These are phyloP conservation scores for Benthosema pterotum DNA, from an alignment of 2,797 vertebrate species.

Conservation along the genomic window DNA sequence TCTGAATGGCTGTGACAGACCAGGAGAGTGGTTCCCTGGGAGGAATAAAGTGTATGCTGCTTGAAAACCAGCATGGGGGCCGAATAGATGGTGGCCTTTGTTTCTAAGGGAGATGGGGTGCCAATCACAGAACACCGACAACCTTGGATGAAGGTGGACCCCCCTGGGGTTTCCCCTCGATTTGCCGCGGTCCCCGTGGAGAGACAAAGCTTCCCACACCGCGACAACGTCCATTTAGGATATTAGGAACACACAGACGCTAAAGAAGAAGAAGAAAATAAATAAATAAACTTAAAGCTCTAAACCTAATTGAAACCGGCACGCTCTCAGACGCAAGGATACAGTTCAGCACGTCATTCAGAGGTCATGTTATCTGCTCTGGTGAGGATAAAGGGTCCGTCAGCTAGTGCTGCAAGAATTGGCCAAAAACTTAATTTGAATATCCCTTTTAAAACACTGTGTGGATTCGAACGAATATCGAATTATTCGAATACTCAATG, in stretches of 20 bases:
- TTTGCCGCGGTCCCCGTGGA: slow-evolving; percentile 34
- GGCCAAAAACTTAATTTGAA: too few species aligned
- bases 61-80: slow-evolving; percentile 12
- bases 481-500: too few species aligned
- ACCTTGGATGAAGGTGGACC: slow-evolving; percentile 40
- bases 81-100: slow-evolving; percentile 56
- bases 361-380: background rate
- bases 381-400: background rate
- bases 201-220: too few species aligned
- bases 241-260: too few species aligned
- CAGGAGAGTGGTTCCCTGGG: background rate
- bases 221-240: too few species aligned
- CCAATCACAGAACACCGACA: slow-evolving; percentile 44
- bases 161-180: slow-evolving; percentile 44
- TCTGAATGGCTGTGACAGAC: background rate
- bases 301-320: slow-evolving; percentile 10
- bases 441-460: too few species aligned
- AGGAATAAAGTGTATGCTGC: slow-evolving; percentile 1
- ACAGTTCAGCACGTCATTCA: background rate
- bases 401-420: too few species aligned
- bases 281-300: too few species aligned
- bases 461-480: too few species aligned
- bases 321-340: background rate
- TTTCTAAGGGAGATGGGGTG: slow-evolving; percentile 17
- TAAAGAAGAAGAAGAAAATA: too few species aligned